phyloP scores from a whole-genome alignment of 2,113 vertebrate species.

The Sapajus apella region DNA sequence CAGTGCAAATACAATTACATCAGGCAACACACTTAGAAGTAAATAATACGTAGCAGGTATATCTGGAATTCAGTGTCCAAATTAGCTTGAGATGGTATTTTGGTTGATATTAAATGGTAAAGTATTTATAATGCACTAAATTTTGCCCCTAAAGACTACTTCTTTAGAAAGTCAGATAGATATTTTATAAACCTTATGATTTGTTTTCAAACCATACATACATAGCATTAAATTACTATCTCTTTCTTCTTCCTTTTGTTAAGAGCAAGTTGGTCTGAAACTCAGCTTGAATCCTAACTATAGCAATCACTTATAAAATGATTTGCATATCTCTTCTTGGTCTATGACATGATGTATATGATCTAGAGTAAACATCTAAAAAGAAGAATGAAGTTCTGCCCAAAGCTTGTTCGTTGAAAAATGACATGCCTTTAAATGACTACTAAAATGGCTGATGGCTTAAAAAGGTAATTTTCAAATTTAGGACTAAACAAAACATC shows the following conservation, averaged over 20 bases:
- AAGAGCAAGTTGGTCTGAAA: not conserved
- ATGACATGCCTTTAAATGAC: not conserved
- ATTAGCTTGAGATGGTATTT: slow-evolving; percentile 35
- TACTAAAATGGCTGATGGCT: not conserved
- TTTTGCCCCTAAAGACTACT: not conserved
- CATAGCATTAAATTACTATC: not conserved
- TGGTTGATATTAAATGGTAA: slow-evolving; percentile 30
- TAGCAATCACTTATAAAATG: slow-evolving; percentile 2
- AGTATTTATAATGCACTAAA: slow-evolving; percentile 63
- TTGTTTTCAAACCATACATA: not conserved
- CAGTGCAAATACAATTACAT: not conserved
- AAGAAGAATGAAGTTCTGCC: not conserved
- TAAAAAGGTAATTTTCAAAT: not conserved
- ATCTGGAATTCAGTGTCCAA: not conserved
- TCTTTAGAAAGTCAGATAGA: slow-evolving; percentile 16
- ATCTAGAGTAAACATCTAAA: slow-evolving; percentile 6
- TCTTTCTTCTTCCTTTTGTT: slow-evolving; percentile 19
- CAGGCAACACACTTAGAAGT: not conserved
- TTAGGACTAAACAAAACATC: not conserved
- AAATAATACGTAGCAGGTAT: not conserved
- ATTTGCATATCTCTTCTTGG: not conserved
- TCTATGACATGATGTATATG: not conserved
- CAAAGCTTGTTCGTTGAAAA: not conserved
- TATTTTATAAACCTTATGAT: not conserved
- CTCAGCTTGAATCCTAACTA: slow-evolving; percentile 13